Evolutionary conservation across 2,888 invertebrate species (phyloP).

Genomic region (Lamproptera curius): DNA sequence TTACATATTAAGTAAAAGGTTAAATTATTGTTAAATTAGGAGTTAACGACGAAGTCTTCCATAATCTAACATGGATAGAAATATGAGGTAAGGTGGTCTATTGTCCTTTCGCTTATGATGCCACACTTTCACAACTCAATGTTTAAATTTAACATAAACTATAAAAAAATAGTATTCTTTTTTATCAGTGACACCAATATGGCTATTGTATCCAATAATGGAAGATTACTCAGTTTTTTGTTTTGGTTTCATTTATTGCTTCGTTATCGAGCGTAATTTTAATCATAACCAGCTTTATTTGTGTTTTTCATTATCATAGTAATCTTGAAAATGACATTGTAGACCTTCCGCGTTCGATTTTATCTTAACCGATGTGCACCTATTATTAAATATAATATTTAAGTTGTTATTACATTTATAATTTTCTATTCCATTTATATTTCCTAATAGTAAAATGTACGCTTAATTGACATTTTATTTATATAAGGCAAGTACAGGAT

Average conservation of each 20-base stretch:
- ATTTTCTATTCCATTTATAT: no score
- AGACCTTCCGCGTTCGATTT: background rate
- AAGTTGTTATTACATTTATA: no score
- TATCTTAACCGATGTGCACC: background rate
- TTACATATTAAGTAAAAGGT: constrained; percentile 33
- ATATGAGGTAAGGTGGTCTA: constrained; percentile 65
- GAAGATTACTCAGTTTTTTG: background rate
- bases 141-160: constrained; percentile 23
- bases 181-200: constrained; percentile 11
- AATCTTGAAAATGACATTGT: background rate
- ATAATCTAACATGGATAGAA: constrained; percentile 59
- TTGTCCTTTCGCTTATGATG: constrained; percentile 41
- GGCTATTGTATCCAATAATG: background rate
- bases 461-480: no score
- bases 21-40: constrained; percentile 28
- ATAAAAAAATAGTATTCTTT: constrained; percentile 13
- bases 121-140: constrained; percentile 37
- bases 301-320: background rate
- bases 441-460: no score
- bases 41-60: constrained; percentile 29
- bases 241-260: constrained; percentile 15
- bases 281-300: constrained; percentile 1
- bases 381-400: no score
- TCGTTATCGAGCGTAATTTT: constrained; percentile 10
- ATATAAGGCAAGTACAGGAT: no score